These are phyloP conservation scores for Piaya cayana DNA, from an alignment of 2,113 vertebrate species.

Conservation along the genomic window DNA sequence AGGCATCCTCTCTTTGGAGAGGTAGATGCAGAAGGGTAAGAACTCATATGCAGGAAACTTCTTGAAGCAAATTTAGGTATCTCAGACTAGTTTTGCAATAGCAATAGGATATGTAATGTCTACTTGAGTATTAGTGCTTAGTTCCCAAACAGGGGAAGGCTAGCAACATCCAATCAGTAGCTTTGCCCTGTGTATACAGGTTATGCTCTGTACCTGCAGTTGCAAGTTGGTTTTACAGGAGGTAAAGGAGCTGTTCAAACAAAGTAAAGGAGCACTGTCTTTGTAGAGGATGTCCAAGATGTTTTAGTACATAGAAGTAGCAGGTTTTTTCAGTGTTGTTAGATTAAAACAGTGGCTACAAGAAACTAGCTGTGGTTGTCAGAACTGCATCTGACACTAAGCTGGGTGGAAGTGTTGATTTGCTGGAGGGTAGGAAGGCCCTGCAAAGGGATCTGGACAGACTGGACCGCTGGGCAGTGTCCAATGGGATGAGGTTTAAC, in stretches of 20 bases:
- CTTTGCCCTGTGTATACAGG: not conserved
- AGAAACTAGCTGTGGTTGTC: not conserved
- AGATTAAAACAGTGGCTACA: not conserved
- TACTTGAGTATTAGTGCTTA: not conserved
- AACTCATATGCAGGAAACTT: not conserved
- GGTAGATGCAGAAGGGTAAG: not conserved
- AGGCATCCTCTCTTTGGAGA: not conserved
- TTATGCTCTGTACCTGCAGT: not conserved
- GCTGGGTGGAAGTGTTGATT: no score
- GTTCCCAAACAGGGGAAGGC: not conserved
- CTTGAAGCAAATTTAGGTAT: not conserved
- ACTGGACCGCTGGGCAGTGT: no score
- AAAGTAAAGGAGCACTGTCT: not conserved
- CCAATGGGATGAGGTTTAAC: no score
- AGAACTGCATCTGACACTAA: not conserved
- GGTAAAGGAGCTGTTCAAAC: not conserved
- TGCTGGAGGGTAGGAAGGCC: no score
- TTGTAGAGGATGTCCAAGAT: not conserved
- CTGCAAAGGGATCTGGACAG: no score
- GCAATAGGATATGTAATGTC: not conserved
- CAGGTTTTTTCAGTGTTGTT: not conserved
- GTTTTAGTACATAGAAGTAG: not conserved
- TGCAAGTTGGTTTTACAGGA: not conserved
- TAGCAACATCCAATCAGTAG: not conserved
- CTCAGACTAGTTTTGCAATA: not conserved